These are phyloP conservation scores for Bettongia penicillata DNA, from an alignment of 2,113 vertebrate species.

Conservation along the genomic window DNA sequence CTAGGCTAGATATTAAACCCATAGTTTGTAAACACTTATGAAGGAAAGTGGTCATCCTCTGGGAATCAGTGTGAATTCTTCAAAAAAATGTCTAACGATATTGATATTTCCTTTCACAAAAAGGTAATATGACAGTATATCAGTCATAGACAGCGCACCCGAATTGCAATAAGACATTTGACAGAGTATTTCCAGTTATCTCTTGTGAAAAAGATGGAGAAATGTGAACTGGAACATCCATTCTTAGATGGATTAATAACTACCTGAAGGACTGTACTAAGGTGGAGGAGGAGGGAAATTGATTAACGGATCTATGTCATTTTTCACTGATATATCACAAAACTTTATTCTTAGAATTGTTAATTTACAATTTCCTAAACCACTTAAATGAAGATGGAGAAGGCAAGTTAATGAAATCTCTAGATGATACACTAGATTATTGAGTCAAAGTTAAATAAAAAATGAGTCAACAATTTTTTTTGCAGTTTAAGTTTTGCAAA, in stretches of 20 bases:
- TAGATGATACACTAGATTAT: too few species aligned
- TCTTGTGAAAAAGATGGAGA: background rate
- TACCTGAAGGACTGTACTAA: background rate
- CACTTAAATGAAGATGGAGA: too few species aligned
- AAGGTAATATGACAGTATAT: background rate
- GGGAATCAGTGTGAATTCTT: background rate
- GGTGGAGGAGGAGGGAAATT: rapidly evolving
- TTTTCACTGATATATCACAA: too few species aligned
- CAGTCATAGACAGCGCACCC: background rate
- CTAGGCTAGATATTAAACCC: background rate
- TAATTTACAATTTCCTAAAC: too few species aligned
- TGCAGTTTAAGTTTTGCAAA: too few species aligned
- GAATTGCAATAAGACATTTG: background rate
- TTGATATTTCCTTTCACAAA: background rate
- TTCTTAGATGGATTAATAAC: background rate
- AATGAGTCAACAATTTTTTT: too few species aligned
- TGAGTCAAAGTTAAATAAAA: too few species aligned
- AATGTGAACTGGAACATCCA: background rate
- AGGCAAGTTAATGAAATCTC: too few species aligned
- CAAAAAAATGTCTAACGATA: background rate
- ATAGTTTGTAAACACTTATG: background rate
- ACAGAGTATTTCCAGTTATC: background rate
- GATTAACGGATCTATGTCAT: background rate
- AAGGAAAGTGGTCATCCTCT: background rate
- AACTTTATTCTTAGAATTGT: too few species aligned